Evolutionary conservation across 2,113 vertebrate genomes (phyloP).

Genomic region (Coregonus clupeaformis): DNA sequence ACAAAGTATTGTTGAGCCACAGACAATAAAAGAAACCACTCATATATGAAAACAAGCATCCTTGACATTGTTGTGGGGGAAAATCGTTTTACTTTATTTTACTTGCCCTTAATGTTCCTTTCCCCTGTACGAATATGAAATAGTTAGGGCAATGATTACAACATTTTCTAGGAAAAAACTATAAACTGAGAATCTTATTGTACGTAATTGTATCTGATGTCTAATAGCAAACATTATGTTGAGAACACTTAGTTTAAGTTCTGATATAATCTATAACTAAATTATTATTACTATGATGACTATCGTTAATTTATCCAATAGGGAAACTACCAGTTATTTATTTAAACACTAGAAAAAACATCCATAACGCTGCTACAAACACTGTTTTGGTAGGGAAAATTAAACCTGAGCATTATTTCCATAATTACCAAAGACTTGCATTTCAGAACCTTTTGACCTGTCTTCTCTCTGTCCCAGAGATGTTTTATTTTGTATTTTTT

Average conservation of each 20-base stretch:
- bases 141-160: conserved; percentile 19
- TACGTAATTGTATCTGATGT: conserved; percentile 42
- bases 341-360: too few species aligned
- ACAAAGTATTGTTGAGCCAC: conserved; percentile 71
- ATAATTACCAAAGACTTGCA: not conserved
- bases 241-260: conserved; percentile 44
- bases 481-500: not conserved
- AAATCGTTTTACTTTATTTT: conserved; percentile 40
- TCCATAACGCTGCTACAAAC: too few species aligned
- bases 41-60: conserved; percentile 73
- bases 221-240: conserved; percentile 54
- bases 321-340: too few species aligned
- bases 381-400: too few species aligned
- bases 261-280: conserved; percentile 37
- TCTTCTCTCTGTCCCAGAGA: not conserved
- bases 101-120: conserved; percentile 4
- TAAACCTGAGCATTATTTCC: too few species aligned
- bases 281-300: conserved; percentile 4
- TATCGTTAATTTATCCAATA: too few species aligned
- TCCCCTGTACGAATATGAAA: conserved; percentile 22
- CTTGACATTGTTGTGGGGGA: conserved; percentile 57
- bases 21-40: conserved; percentile 72
- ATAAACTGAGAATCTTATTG: conserved; percentile 22
- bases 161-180: conserved; percentile 2
- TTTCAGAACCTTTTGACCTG: not conserved